These are phyloP conservation scores for Trissoscelio sp. DNA, from an alignment of 2,888 invertebrate genomes.

Conservation along the genomic window DNA sequence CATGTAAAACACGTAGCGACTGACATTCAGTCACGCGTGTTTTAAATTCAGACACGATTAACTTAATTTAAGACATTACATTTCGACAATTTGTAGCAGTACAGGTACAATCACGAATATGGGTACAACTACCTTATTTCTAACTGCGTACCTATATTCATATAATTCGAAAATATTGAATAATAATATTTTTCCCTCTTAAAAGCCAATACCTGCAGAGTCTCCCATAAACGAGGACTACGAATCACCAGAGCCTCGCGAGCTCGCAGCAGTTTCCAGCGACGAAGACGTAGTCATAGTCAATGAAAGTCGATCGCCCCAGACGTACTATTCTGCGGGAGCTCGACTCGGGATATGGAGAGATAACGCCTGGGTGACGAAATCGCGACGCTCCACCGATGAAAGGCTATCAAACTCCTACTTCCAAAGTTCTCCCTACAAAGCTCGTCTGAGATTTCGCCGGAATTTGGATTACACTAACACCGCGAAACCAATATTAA, in stretches of 20 bases:
- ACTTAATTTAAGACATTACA: too few relatives aligned
- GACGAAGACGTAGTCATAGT: constrained; percentile 77
- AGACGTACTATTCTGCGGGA: constrained; percentile 69
- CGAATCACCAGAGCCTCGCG: constrained; percentile 78
- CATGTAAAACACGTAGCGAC: too few relatives aligned
- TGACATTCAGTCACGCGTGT: too few relatives aligned
- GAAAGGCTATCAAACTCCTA: not conserved
- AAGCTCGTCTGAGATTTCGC: constrained; percentile 15
- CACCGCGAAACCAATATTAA: constrained; percentile 20
- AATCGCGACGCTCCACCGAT: constrained; percentile 66
- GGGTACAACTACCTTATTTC: too few relatives aligned
- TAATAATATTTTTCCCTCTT: too few relatives aligned
- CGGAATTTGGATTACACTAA: constrained; percentile 15
- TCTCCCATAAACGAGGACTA: constrained; percentile 68
- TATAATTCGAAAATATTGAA: too few relatives aligned
- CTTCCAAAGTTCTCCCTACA: not conserved
- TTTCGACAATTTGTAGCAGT: too few relatives aligned
- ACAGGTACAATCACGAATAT: too few relatives aligned
- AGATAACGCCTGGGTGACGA: constrained; percentile 79
- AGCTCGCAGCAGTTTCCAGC: constrained; percentile 72
- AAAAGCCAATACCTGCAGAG: constrained; percentile 38
- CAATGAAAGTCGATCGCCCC: constrained; percentile 75
- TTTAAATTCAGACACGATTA: too few relatives aligned
- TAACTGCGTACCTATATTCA: too few relatives aligned
- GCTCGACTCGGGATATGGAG: constrained; percentile 75